Percentiles rank a stretch among this genome's conserved stretches.
phyloP scores from a whole-genome alignment of 2,113 vertebrate species.

The Bombycilla garrulus region DNA sequence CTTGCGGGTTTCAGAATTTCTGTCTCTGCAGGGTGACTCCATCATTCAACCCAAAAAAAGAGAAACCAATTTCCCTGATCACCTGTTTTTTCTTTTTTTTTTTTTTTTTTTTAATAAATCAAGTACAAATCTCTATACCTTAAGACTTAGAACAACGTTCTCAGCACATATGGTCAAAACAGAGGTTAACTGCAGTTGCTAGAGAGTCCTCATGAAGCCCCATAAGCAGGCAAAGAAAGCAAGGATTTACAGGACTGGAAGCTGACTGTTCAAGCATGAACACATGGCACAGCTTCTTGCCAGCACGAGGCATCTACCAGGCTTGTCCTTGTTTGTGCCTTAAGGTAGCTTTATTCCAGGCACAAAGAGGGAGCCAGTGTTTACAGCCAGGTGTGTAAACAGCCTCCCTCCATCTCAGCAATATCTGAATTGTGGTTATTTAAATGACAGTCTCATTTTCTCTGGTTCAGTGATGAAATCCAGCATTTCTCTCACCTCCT shows the following conservation, averaged over 20 bases:
- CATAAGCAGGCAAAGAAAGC: neutral
- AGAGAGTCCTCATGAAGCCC: neutral
- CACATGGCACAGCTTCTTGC: slow-evolving; percentile 4
- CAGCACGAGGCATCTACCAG: neutral
- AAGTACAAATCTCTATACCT: neutral
- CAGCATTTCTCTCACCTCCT: slow-evolving; percentile 82
- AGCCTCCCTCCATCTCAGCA: neutral
- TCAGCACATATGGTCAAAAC: neutral
- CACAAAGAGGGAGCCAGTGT: neutral
- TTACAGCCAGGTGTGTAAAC: neutral
- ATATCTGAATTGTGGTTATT: neutral
- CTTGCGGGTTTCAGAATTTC: neutral
- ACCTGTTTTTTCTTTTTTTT: neutral
- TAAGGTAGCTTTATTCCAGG: slow-evolving; percentile 4
- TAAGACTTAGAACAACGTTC: neutral
- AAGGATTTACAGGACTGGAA: neutral
- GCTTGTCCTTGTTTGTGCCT: slow-evolving; percentile 5
- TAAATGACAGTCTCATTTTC: neutral
- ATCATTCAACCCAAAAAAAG: neutral
- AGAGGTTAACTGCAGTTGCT: neutral
- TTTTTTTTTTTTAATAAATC: neutral
- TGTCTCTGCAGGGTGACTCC: neutral
- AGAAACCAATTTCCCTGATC: neutral
- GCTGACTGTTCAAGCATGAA: slow-evolving; percentile 3
- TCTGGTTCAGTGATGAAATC: neutral